Conservation (phyloP, 2,113 vertebrate genomes). For the Jaculus jaculus region DNA sequence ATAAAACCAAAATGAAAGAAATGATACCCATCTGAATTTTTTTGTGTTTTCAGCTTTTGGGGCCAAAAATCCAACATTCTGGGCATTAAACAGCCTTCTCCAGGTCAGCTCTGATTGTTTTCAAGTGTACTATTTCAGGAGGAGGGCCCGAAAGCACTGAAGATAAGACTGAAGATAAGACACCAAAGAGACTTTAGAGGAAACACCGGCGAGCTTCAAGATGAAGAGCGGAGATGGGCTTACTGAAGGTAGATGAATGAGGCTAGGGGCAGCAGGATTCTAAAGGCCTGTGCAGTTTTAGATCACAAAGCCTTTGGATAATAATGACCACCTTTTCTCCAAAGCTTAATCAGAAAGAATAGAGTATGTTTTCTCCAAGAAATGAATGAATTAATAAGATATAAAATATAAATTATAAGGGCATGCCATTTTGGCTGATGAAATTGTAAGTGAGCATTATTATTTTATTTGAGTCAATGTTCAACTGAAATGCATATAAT, state of each 20-base stretch:
- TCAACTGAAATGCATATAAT: not conserved
- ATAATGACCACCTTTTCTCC: not conserved
- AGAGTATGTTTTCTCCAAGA: not conserved
- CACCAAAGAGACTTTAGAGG: not conserved
- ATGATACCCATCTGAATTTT: not conserved
- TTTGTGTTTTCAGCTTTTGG: not conserved
- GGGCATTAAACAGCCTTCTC: not conserved
- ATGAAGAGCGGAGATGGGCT: not conserved
- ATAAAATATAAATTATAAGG: slow-evolving; percentile 25
- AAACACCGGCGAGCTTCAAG: not conserved
- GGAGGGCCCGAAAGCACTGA: not conserved
- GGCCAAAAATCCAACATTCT: not conserved
- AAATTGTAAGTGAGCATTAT: not conserved
- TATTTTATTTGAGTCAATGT: not conserved
- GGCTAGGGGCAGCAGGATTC: not conserved
- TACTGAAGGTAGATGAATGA: fast-evolving
- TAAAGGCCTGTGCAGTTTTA: not conserved
- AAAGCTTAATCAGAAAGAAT: slow-evolving; percentile 8
- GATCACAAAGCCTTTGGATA: not conserved
- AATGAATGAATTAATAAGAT: not conserved
- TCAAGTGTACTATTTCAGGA: not conserved
- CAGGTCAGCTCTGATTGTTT: not conserved
- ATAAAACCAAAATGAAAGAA: not conserved
- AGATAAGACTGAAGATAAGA: not conserved
- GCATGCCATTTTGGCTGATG: not conserved